Base-by-base conservation (phyloP, 1,140 invertebrate genomes). In the Dendroctonus valens region DNA sequence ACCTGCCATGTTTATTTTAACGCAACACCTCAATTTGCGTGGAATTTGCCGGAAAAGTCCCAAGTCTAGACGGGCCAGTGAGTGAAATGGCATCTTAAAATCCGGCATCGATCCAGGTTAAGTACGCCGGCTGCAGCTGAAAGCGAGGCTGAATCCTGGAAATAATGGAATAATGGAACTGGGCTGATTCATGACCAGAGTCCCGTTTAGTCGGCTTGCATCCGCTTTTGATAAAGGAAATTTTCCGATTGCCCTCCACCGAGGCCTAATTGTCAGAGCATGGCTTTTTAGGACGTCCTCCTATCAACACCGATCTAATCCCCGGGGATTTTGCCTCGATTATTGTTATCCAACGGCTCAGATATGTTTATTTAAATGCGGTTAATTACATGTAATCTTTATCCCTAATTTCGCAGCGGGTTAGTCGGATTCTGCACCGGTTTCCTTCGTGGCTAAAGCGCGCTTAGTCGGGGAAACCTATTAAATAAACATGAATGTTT, bases 151-250 rank as follows among this genome's bases (percentile, higher is more conserved):
- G 49, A 51, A 61, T 61, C 48, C 48, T 50, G 37, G 59, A 61
- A 61, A 61, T 61, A 61, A 61, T 61, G 59, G 59, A 61, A 61
- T 61, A 61, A 61, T 61, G 59, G 59, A 61, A 61, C 40, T 61
- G 41, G 59, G 59, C 59, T 61, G 59, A 61, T 61, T 61, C 59
- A 61, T 61, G 59, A 14, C 48, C 59, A 49, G 48, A 14, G 52
- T 39, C 6, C n/a, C 58, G 46, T 59, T 59, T 59, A 49, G 58
- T 50, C 58, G 58, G 44, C 15, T 59, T 46, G 58, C 12, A 59
- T 59, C 58, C 58, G 42, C 14, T 49, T 59, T 40, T 46, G 58
- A 59, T 59, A 49, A 37, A 39, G 14, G 58, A 14, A 44, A 39
- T 51, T 51, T 51, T 51, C 11, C 9, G 5, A 51, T 26, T 51